These are phyloP conservation scores for Sinelater perroti DNA, from an alignment of 2,888 invertebrate genomes.

Conservation along the genomic window DNA sequence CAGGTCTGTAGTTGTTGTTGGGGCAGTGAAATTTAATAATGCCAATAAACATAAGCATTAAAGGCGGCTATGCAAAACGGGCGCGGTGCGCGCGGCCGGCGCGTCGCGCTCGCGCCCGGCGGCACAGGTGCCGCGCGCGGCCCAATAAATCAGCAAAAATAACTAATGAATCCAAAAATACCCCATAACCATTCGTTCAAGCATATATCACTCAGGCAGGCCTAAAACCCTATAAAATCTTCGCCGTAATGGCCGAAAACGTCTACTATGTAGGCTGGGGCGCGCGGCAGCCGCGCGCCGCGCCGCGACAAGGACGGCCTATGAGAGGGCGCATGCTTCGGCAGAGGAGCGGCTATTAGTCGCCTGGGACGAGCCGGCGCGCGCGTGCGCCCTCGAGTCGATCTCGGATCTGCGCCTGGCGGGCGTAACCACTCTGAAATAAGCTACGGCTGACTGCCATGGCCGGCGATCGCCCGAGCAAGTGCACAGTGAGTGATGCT, in stretches of 20 bases:
- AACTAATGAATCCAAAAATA: slow-evolving; percentile 56
- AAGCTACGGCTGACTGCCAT: slow-evolving; percentile 50
- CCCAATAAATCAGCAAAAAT: slow-evolving; percentile 54
- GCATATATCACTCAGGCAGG: slow-evolving; percentile 41
- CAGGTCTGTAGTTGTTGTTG: no score
- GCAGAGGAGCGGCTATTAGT: slow-evolving; percentile 44
- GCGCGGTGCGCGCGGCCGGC: no score
- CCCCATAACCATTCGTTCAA: slow-evolving; percentile 48
- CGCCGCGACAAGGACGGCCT: slow-evolving; percentile 27
- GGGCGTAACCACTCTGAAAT: slow-evolving; percentile 57
- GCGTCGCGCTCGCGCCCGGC: no score
- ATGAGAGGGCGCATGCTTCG: slow-evolving; percentile 50
- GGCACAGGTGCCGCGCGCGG: slow-evolving; percentile 55
- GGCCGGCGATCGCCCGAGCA: slow-evolving; percentile 52
- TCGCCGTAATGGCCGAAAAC: slow-evolving; percentile 48
- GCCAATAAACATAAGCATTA: no score
- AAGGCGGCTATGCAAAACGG: no score
- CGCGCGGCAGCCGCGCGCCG: slow-evolving; percentile 24
- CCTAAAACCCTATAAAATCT: slow-evolving; percentile 50
- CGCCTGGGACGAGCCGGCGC: slow-evolving; percentile 44
- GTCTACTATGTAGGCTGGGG: slow-evolving; percentile 37
- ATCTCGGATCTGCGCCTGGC: slow-evolving; percentile 53
- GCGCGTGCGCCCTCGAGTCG: slow-evolving; percentile 55
- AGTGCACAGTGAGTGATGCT: slow-evolving; percentile 50
- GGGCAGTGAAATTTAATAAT: no score